Percentiles rank a stretch among this genome's conserved stretches.
phyloP scores from a whole-genome alignment of 1,140 invertebrate genomes.

The Hylaeus anthracinus region DNA sequence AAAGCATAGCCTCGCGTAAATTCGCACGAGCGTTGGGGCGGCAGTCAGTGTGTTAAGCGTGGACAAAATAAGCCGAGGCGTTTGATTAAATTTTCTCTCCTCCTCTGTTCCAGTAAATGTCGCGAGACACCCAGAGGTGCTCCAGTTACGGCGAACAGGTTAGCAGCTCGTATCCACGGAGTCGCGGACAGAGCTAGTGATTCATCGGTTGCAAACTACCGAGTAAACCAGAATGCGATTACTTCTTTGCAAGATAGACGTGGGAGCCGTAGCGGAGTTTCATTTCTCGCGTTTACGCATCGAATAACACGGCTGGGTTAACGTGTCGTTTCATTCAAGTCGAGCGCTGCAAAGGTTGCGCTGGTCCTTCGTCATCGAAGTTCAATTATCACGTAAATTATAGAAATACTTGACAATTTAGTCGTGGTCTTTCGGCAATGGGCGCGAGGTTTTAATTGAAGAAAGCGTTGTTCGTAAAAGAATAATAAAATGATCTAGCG shows the following conservation, averaged over 20 bases:
- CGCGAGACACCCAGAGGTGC: slow-evolving; percentile 46
- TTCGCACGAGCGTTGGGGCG: too few species aligned
- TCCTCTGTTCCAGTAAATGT: slow-evolving; percentile 21
- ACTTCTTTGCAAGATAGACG: background rate
- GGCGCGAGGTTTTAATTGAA: too few species aligned
- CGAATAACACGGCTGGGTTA: too few species aligned
- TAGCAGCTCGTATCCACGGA: slow-evolving; percentile 1
- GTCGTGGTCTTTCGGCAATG: too few species aligned
- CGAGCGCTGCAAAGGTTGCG: too few species aligned
- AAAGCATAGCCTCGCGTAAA: too few species aligned
- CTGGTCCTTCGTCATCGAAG: too few species aligned
- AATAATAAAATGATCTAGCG: too few species aligned
- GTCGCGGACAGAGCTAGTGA: slow-evolving; percentile 29
- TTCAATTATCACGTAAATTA: too few species aligned
- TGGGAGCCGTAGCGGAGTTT: slow-evolving; percentile 7
- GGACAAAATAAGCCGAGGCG: slow-evolving; percentile 28
- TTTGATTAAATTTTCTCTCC: slow-evolving; percentile 35
- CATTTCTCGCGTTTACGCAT: background rate
- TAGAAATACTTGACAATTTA: too few species aligned
- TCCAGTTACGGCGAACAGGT: slow-evolving; percentile 52
- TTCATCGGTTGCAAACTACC: slow-evolving; percentile 26
- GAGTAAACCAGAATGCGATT: slow-evolving; percentile 36
- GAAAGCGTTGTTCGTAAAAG: too few species aligned
- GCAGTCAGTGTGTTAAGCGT: background rate
- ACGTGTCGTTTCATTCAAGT: too few species aligned